Conservation (phyloP, 2,797 vertebrate genomes). For the Macroramphosus scolopax region DNA sequence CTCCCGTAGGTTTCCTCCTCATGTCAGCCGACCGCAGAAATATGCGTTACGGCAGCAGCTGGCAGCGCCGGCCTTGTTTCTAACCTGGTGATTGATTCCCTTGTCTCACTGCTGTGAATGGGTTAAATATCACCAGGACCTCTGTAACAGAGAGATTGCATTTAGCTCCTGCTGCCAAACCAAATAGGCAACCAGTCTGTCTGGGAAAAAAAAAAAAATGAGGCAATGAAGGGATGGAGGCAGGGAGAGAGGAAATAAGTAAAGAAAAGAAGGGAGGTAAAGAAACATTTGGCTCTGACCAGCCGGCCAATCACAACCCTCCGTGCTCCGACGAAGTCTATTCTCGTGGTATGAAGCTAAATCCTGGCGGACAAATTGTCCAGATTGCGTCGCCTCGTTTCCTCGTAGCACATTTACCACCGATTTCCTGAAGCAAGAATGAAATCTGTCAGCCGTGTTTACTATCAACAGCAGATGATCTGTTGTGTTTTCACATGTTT, state of each 20-base stretch:
- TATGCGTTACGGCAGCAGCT: constrained; percentile 42
- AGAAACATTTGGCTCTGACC: constrained; percentile 25
- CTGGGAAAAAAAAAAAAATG: constrained; percentile 39
- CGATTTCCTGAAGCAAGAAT: constrained; percentile 12
- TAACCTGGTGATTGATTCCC: constrained; percentile 66
- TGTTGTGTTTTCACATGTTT: constrained; percentile 9
- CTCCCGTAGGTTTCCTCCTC: constrained; percentile 40
- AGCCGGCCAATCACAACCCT: constrained; percentile 4
- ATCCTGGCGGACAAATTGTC: no score
- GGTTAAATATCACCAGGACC: constrained; percentile 69
- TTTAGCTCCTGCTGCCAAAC: constrained; percentile 71
- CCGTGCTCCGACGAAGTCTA: neutral
- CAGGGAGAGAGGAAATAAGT: constrained; percentile 10
- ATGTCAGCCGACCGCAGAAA: constrained; percentile 37
- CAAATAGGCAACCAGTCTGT: constrained; percentile 68
- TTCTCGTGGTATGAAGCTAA: constrained; percentile 13
- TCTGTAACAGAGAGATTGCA: constrained; percentile 66
- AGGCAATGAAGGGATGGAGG: constrained; percentile 2
- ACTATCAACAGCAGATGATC: constrained; percentile 20
- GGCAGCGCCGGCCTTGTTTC: constrained; percentile 29
- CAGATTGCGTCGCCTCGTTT: constrained; percentile 27
- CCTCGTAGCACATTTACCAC: constrained; percentile 4
- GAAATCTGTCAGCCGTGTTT: constrained; percentile 14
- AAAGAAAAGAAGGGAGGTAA: constrained; percentile 3
- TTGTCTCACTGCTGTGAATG: constrained; percentile 52